Evolutionary conservation across 2,888 invertebrate genomes (phyloP).

Genomic region (Cheilosia grossa): DNA sequence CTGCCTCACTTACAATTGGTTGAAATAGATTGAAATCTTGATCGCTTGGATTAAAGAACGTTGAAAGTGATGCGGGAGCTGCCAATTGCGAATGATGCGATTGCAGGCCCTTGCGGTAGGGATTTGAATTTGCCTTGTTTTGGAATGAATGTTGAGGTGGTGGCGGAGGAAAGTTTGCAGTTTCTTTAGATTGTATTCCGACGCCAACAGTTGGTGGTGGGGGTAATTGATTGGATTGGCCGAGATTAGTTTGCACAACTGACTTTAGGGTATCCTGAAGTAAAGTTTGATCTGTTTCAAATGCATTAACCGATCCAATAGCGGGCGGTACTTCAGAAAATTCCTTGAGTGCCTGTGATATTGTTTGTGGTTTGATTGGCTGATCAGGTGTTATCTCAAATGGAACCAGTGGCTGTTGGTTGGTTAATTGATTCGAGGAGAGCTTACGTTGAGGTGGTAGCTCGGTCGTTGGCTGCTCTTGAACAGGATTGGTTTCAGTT

Average conservation of each 20-base stretch:
- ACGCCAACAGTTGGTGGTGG: slow-evolving; percentile 52
- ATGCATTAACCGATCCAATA: slow-evolving; percentile 7
- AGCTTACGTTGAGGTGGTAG: not conserved
- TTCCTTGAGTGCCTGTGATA: not conserved
- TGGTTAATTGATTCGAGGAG: not conserved
- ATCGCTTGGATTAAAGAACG: slow-evolving; percentile 49
- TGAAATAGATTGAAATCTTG: slow-evolving; percentile 35
- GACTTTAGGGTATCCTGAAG: not conserved
- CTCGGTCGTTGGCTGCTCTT: not conserved
- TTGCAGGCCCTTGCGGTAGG: slow-evolving; percentile 57
- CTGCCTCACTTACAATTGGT: not conserved
- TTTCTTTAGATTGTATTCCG: slow-evolving; percentile 44
- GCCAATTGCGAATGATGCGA: slow-evolving; percentile 35
- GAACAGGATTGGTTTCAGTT: not conserved
- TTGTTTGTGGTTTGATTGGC: not conserved
- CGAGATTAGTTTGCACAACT: slow-evolving; percentile 6
- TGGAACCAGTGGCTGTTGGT: not conserved
- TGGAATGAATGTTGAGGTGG: slow-evolving; percentile 63
- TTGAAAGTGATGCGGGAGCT: slow-evolving; percentile 32
- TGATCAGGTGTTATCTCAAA: not conserved
- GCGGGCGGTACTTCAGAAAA: not conserved
- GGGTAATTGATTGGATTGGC: slow-evolving; percentile 31
- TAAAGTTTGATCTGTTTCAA: not conserved
- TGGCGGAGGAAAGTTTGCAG: slow-evolving; percentile 69
- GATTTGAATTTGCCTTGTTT: slow-evolving; percentile 44